Evolutionary conservation across 1,140 invertebrate genomes (phyloP).

Genomic region (Dendrolimus kikuchii): DNA sequence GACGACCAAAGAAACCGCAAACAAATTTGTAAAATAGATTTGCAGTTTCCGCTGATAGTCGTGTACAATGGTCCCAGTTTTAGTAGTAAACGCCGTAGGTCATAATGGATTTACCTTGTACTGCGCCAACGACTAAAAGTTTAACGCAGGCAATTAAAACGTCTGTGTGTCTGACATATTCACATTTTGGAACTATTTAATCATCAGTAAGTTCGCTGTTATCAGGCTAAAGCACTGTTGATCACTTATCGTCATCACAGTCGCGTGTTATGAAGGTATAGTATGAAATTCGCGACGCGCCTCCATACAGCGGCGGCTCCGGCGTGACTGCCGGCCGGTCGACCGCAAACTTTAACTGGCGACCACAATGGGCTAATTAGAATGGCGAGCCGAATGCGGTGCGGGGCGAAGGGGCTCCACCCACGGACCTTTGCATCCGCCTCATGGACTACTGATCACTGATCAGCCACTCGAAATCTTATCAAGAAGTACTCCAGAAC

Average conservation of each 20-base stretch:
- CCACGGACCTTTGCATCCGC: conserved; percentile 65
- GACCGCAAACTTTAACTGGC: conserved; percentile 51
- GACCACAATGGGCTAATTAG: conserved; percentile 70
- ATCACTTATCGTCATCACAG: conserved; percentile 60
- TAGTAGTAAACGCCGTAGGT: conserved; percentile 44
- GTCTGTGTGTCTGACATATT: conserved; percentile 24
- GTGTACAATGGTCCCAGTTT: conserved; percentile 51
- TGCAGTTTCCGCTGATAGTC: conserved; percentile 30
- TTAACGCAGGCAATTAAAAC: conserved; percentile 24
- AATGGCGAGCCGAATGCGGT: conserved; percentile 55
- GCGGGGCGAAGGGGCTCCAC: conserved; percentile 48
- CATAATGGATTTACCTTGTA: conserved; percentile 60
- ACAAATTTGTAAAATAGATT: conserved; percentile 29
- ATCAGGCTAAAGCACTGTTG: conserved; percentile 44
- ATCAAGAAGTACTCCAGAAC: conserved; percentile 27
- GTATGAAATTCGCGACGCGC: conserved; percentile 25
- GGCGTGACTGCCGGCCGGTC: conserved; percentile 55
- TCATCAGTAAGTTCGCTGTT: conserved; percentile 29
- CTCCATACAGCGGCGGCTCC: conserved; percentile 33
- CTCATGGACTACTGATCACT: conserved; percentile 38
- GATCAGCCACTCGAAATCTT: conserved; percentile 38
- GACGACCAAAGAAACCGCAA: conserved; percentile 7
- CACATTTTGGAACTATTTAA: conserved; percentile 34
- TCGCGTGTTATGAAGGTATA: conserved; percentile 29
- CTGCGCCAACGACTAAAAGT: conserved; percentile 32